Evolutionary conservation across 2,113 vertebrate genomes (phyloP).

Genomic region (Anhinga anhinga): DNA sequence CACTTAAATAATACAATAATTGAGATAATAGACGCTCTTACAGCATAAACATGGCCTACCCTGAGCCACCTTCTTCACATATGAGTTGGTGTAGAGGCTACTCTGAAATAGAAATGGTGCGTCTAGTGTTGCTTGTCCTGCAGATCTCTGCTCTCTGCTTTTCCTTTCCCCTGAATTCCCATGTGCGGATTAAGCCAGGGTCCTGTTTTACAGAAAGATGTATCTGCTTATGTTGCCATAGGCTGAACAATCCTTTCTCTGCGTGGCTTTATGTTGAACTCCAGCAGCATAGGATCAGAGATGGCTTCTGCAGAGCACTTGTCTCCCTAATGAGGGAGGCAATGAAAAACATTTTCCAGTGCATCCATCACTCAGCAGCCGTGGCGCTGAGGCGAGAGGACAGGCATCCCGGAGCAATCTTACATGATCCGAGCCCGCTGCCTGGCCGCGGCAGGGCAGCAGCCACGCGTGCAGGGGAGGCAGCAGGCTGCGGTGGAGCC

Average conservation of each 20-base stretch:
- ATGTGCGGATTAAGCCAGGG: neutral
- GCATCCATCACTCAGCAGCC: neutral
- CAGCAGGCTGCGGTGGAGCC: neutral
- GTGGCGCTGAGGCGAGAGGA: neutral
- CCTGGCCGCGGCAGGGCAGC: neutral
- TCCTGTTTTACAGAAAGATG: neutral
- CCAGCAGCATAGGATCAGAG: neutral
- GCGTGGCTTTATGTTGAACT: neutral
- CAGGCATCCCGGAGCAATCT: neutral
- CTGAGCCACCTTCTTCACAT: neutral
- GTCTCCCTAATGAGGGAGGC: neutral
- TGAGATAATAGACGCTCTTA: neutral
- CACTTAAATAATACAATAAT: neutral
- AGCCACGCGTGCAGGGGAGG: neutral
- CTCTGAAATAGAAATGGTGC: neutral
- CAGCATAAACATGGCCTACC: neutral
- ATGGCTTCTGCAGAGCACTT: neutral
- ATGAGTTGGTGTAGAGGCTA: neutral
- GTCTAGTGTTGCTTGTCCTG: neutral
- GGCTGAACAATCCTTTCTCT: neutral
- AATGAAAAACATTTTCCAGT: neutral
- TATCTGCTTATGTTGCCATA: neutral
- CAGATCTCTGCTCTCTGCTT: neutral
- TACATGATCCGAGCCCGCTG: neutral
- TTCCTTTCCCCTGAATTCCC: neutral